Base-by-base conservation (phyloP, 2,888 invertebrate species). In the Agapetus fuscipes region DNA sequence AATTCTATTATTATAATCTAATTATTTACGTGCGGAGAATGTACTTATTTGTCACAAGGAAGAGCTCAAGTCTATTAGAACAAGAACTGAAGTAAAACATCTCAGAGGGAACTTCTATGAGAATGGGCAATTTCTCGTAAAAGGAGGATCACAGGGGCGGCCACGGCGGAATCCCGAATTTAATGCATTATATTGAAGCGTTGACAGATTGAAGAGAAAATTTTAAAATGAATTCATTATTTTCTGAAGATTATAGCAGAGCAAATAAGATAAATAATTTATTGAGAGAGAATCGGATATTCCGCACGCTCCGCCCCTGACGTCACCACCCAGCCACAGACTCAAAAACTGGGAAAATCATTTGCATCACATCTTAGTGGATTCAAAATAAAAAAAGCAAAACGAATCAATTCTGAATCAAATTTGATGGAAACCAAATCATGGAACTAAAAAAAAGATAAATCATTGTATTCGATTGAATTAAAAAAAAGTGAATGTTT, bases 231-330 rank as follows among this genome's bases (percentile, higher is more conserved):
- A 35, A n/a, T n/a, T 30, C 36, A 41, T 42, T 46, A 46, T 46
- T 46, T 46, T 46, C 43, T 42, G 39, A 39, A 37, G 24, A 34
- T 39, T 24, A 34, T 31, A n/a, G n/a, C n/a, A n/a, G n/a, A n/a
- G n/a, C 39, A 35, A 39, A 38, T 36, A 36, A 38, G 38, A 38
- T 34, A 37, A 30, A 39, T 37, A 41, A 39, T 28, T 17, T 14
- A 29, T 15, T 26, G 38, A 27, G 37, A 30, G 31, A 32, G 33
- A 4, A 33, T 33, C 27, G 25, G 16, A 25, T 31, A 17, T 57
- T 59, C 56, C 48, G 33, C 36, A 29, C 52, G 56, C 55, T 49
- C 59, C 60, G 60, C 29, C 59, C 58, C 65, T 11, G 11, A 11
- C 14, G 31, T 13, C 34, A 20, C 12, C 17, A 17, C 28, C 24